Conservation (phyloP, 2,797 vertebrate genomes). For the Characodon lateralis region DNA sequence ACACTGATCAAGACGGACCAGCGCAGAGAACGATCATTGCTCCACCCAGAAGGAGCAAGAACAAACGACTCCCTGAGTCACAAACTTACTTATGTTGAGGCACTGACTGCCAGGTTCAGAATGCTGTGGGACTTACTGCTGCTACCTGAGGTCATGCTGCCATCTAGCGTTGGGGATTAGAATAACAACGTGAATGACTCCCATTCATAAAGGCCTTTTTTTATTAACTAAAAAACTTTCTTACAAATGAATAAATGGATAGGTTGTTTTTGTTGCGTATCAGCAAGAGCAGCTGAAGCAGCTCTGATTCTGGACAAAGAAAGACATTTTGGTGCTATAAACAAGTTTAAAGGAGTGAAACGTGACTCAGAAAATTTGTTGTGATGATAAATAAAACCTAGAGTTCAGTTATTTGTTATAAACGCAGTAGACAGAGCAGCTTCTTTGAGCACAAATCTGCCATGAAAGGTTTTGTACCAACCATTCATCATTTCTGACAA, state of each 20-base stretch:
- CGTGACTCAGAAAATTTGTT: not conserved
- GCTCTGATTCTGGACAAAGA: no score
- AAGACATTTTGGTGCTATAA: not conserved
- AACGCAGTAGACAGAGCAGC: not conserved
- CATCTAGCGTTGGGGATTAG: constrained; percentile 27
- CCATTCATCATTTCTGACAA: not conserved
- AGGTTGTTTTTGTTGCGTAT: not conserved
- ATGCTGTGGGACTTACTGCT: not conserved
- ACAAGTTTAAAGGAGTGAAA: not conserved
- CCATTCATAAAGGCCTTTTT: not conserved
- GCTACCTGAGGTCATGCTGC: constrained; percentile 12
- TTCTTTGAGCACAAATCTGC: not conserved
- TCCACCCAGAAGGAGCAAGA: constrained; percentile 25
- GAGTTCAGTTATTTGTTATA: not conserved
- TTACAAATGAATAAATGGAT: not conserved
- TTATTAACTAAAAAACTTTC: not conserved
- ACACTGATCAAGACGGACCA: constrained; percentile 5
- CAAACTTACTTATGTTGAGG: not conserved
- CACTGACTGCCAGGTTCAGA: not conserved
- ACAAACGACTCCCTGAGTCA: not conserved
- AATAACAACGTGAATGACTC: constrained; percentile 2
- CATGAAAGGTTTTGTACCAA: not conserved
- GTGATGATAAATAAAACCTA: not conserved
- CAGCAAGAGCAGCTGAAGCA: no score
- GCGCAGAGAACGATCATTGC: constrained; percentile 36